Conservation (phyloP, 2,113 vertebrate species). For the Neotragus moschatus region DNA sequence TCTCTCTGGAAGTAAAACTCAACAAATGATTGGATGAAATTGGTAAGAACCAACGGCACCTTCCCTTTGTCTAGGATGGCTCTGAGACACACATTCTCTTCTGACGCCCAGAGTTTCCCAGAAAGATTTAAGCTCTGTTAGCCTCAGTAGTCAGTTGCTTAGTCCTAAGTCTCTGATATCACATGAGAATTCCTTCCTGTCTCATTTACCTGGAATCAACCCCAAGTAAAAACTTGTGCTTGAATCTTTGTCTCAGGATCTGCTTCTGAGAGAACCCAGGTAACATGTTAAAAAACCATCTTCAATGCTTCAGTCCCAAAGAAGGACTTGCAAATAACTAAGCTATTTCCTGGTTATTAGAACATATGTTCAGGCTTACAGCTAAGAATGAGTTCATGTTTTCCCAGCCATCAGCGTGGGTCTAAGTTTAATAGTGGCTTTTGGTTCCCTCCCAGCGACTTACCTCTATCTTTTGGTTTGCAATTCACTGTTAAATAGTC, state of each 20-base stretch:
- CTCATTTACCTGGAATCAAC: background rate
- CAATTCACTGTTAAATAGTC: background rate
- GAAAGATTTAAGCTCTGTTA: background rate
- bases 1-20: background rate
- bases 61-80: background rate
- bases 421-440: background rate
- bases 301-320: background rate
- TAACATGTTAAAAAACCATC: background rate
- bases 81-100: background rate
- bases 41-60: accelerated
- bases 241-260: background rate
- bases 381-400: background rate
- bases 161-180: background rate
- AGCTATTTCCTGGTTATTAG: background rate
- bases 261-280: background rate
- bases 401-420: background rate
- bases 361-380: background rate
- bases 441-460: background rate
- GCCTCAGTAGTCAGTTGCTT: background rate
- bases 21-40: background rate
- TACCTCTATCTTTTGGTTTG: background rate
- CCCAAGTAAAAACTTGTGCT: background rate
- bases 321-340: background rate
- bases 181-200: background rate
- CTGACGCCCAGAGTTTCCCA: background rate